Evolutionary conservation across 2,113 vertebrate species (phyloP).

Genomic region (Ascaphus truei): DNA sequence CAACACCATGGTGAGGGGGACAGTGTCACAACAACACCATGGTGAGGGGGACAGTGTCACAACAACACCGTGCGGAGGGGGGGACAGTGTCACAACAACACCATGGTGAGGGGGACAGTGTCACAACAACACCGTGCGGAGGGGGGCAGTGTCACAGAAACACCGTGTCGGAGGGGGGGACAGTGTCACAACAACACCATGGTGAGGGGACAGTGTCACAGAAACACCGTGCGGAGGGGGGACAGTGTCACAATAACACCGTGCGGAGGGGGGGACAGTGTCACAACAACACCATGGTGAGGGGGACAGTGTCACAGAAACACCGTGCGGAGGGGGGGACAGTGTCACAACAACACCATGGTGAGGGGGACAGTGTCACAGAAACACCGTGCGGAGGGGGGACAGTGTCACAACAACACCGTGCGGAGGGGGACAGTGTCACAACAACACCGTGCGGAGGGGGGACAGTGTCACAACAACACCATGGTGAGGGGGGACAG

Average conservation of each 20-base stretch:
- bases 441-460: not conserved
- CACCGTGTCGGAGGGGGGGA: no score
- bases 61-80: not conserved
- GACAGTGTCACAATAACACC: not conserved
- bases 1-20: no score
- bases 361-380: slow-evolving; percentile 1
- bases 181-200: slow-evolving; percentile 84
- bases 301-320: accelerated
- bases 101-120: slow-evolving; percentile 47
- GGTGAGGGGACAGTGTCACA: slow-evolving; percentile 28
- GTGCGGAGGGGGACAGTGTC: slow-evolving; percentile 38
- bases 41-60: slow-evolving; percentile 28
- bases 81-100: slow-evolving; percentile 80
- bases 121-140: not conserved
- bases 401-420: slow-evolving; percentile 82
- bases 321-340: not conserved
- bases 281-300: slow-evolving; percentile 79
- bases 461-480: not conserved
- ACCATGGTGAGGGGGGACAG: no score
- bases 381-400: not conserved
- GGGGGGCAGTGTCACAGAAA: not conserved
- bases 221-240: not conserved
- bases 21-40: slow-evolving; percentile 84
- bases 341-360: slow-evolving; percentile 85
- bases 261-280: no score